Percentiles rank a stretch among this genome's conserved stretches.
Evolutionary conservation across 92 coral and sea anemone genomes (phyloP).

Genomic region (Porites cylindrica): DNA sequence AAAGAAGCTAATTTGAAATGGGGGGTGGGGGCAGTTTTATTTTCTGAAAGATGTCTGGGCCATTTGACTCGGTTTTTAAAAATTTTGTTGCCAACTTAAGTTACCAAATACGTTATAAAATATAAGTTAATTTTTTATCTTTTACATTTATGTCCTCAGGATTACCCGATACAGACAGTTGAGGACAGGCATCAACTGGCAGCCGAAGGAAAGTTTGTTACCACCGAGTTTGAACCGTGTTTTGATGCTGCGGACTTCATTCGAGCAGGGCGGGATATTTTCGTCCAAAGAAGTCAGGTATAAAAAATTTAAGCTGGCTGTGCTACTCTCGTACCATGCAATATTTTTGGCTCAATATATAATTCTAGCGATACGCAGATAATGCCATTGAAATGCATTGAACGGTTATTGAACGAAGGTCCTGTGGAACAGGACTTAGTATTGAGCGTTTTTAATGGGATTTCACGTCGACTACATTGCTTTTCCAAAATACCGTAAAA

Average conservation of each 20-base stretch:
- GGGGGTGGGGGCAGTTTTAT: too few relatives aligned
- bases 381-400: neutral
- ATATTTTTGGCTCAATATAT: too few relatives aligned
- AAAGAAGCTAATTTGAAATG: too few relatives aligned
- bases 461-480: too few relatives aligned
- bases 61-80: too few relatives aligned
- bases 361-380: neutral
- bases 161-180: constrained; percentile 71
- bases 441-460: too few relatives aligned
- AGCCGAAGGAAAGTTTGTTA: constrained; percentile 75
- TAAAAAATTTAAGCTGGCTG: neutral
- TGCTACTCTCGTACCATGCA: neutral
- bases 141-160: constrained; percentile 34
- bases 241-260: constrained; percentile 96
- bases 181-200: constrained; percentile 83
- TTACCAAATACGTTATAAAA: too few relatives aligned
- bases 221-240: constrained; percentile 91
- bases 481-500: too few relatives aligned
- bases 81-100: too few relatives aligned
- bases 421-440: too few relatives aligned
- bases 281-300: constrained; percentile 91
- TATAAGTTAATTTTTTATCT: too few relatives aligned
- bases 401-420: neutral
- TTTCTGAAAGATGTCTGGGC: too few relatives aligned
- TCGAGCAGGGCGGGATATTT: constrained; percentile 85